Evolutionary conservation across 2,888 invertebrate species (phyloP).

Genomic region (Habrosyne pyritoides): DNA sequence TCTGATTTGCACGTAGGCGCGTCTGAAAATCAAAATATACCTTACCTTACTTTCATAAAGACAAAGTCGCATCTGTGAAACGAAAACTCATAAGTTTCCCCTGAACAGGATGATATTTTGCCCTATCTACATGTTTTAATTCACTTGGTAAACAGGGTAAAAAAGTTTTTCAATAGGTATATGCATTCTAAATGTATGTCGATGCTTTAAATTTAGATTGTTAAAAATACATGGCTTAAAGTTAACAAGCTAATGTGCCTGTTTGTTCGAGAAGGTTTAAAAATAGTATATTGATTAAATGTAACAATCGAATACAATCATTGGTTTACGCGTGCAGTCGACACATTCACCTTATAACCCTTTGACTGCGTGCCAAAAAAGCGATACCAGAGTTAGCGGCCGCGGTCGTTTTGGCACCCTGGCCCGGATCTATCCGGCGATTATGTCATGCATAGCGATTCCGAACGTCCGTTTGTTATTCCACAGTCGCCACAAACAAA

Average conservation of each 20-base stretch:
- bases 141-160: no score
- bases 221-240: neutral
- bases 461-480: conserved; percentile 64
- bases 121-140: no score
- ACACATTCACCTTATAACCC: conserved; percentile 78
- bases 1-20: conserved; percentile 23
- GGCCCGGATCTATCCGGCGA: conserved; percentile 76
- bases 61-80: neutral
- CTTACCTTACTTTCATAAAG: neutral
- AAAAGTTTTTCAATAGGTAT: no score
- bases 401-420: conserved; percentile 71
- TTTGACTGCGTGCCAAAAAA: conserved; percentile 76
- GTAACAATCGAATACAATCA: conserved; percentile 42
- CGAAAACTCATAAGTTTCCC: neutral
- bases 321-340: conserved; percentile 48
- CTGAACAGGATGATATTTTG: neutral
- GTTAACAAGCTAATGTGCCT: neutral
- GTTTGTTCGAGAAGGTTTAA: conserved; percentile 4
- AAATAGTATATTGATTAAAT: conserved; percentile 34
- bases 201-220: neutral
- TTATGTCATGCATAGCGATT: conserved; percentile 78
- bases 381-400: conserved; percentile 53
- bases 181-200: no score
- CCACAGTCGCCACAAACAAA: conserved; percentile 54
- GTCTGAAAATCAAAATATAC: conserved; percentile 18